Conservation (phyloP, 2,888 invertebrate species). For the Taenaris catops region DNA sequence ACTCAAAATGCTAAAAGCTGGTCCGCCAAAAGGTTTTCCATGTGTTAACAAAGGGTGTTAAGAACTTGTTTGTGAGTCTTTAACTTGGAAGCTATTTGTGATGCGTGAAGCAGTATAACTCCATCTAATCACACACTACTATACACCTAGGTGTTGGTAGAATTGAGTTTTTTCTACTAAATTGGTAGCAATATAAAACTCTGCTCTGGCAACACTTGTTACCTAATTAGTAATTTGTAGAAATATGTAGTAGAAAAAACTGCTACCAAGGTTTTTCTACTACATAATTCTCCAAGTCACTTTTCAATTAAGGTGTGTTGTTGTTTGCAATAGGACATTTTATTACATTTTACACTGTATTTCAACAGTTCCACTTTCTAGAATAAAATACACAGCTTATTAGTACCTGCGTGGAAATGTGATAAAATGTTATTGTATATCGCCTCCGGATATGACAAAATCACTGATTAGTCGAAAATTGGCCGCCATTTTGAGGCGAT, state of each 20-base stretch:
- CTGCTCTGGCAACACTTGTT: slow-evolving; percentile 9
- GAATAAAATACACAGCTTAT: slow-evolving; percentile 26
- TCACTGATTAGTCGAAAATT: slow-evolving; percentile 19
- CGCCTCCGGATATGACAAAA: slow-evolving; percentile 22
- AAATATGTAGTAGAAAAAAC: slow-evolving; percentile 11
- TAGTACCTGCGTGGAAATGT: slow-evolving; percentile 24
- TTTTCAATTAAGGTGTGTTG: slow-evolving; percentile 18
- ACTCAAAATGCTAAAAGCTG: no score
- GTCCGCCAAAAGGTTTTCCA: no score
- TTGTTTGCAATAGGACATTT: slow-evolving; percentile 17
- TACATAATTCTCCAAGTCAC: slow-evolving; percentile 11
- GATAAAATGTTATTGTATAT: slow-evolving; percentile 17
- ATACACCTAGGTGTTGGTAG: not conserved
- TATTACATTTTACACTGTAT: slow-evolving; percentile 21
- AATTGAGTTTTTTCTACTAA: slow-evolving; percentile 5
- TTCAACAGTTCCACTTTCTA: slow-evolving; percentile 26
- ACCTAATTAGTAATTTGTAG: slow-evolving; percentile 5
- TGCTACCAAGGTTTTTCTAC: slow-evolving; percentile 13
- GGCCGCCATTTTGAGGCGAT: slow-evolving; percentile 19
- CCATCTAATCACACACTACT: slow-evolving; percentile 5
- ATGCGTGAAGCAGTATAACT: no score
- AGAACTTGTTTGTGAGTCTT: no score
- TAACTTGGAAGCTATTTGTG: no score
- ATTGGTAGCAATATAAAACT: slow-evolving; percentile 4
- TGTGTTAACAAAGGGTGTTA: no score